Evolutionary conservation across 2,888 invertebrate species (phyloP).

Genomic region (Drosophila infuscata): DNA sequence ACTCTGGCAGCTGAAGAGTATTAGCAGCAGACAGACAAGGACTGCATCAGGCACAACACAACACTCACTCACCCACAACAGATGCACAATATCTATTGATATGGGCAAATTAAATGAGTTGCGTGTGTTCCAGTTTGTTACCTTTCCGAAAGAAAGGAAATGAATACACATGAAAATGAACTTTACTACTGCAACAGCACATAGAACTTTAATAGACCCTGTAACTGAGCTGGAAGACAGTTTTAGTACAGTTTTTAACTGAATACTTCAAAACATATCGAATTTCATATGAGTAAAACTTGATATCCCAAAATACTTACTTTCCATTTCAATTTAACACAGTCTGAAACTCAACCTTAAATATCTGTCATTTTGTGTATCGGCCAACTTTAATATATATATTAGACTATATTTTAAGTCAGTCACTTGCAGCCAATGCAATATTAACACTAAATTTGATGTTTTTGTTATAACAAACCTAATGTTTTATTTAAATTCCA

Average conservation of each 20-base stretch:
- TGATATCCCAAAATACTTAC: background rate
- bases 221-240: background rate
- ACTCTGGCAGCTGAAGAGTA: conserved; percentile 35
- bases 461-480: background rate
- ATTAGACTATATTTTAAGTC: background rate
- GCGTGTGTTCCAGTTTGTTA: background rate
- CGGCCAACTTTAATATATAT: too few species aligned
- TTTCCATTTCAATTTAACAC: background rate
- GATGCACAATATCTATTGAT: conserved; percentile 14
- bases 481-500: conserved; percentile 16
- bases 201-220: background rate
- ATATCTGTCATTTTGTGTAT: background rate
- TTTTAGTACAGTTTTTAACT: background rate
- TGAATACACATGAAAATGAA: background rate
- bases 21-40: conserved; percentile 19
- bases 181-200: background rate
- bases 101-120: background rate
- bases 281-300: background rate
- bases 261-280: background rate
- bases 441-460: too few species aligned
- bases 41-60: conserved; percentile 11
- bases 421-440: background rate
- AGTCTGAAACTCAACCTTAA: background rate
- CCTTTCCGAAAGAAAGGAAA: background rate
- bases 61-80: background rate